A percentile compares a stretch with the other conserved stretches of the same genome.
Evolutionary conservation across 2,888 invertebrate species (phyloP).

Genomic region (Dyspetes luteomarginatus): DNA sequence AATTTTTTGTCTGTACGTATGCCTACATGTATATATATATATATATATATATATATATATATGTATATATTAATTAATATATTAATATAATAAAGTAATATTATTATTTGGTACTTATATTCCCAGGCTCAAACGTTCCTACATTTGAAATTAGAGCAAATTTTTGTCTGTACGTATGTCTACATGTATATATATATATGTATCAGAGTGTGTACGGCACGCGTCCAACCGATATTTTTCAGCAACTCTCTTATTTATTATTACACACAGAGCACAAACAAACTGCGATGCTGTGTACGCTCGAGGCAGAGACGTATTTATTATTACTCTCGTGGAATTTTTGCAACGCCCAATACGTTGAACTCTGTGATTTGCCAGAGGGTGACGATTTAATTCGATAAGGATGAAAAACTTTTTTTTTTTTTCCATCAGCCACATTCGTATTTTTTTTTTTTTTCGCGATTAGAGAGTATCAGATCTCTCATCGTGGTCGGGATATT

Average conservation of each 20-base stretch:
- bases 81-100: constrained; percentile 30
- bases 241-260: constrained; percentile 39
- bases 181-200: background rate
- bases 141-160: constrained; percentile 52
- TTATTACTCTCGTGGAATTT: constrained; percentile 12
- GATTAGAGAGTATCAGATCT: too few relatives aligned
- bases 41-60: background rate
- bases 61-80: background rate
- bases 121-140: constrained; percentile 32
- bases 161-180: background rate
- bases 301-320: constrained; percentile 23
- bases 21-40: background rate
- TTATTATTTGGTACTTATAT: constrained; percentile 34
- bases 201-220: constrained; percentile 20
- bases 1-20: too few relatives aligned
- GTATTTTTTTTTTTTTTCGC: too few relatives aligned
- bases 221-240: constrained; percentile 52
- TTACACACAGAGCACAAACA: constrained; percentile 12
- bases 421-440: too few relatives aligned
- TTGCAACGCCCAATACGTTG: constrained; percentile 31
- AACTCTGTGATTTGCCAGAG: constrained; percentile 46
- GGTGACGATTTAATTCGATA: constrained; percentile 43
- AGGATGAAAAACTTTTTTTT: constrained; percentile 1
- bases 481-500: too few relatives aligned
- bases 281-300: background rate